A percentile compares a stretch with the other conserved stretches of the same genome.
Conservation (phyloP, 2,888 invertebrate species). For the Yponomeuta evonymella region DNA sequence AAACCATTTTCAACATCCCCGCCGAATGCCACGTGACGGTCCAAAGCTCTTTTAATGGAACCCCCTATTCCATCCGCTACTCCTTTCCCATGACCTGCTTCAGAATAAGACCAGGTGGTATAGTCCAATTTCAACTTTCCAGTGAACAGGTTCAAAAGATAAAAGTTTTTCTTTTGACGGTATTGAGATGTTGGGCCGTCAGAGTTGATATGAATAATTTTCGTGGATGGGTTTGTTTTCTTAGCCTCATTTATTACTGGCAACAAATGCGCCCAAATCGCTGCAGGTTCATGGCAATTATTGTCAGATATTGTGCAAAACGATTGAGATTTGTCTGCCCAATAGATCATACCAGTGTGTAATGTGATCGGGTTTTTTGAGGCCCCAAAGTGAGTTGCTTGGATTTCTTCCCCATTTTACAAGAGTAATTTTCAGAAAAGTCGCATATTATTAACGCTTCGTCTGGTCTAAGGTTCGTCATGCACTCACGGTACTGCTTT, state of each 20-base stretch:
- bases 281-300: constrained; percentile 13
- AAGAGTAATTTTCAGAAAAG: constrained; percentile 24
- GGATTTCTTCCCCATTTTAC: constrained; percentile 23
- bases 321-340: constrained; percentile 20
- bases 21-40: constrained; percentile 20
- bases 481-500: constrained; percentile 9
- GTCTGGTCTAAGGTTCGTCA: constrained; percentile 9
- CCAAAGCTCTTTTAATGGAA: constrained; percentile 5
- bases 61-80: constrained; percentile 25
- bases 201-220: constrained; percentile 22
- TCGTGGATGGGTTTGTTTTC: neutral
- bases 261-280: constrained; percentile 16
- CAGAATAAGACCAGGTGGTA: constrained; percentile 24
- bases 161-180: constrained; percentile 24
- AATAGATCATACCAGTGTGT: constrained; percentile 24
- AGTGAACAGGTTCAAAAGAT: constrained; percentile 19
- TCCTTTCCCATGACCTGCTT: constrained; percentile 22
- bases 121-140: constrained; percentile 16
- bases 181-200: constrained; percentile 24
- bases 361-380: constrained; percentile 23
- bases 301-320: constrained; percentile 17
- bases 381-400: constrained; percentile 23
- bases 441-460: constrained; percentile 21
- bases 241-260: neutral
- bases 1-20: constrained; percentile 20